Base-by-base conservation (phyloP, 2,888 invertebrate species). In the Argyresthia albistria region DNA sequence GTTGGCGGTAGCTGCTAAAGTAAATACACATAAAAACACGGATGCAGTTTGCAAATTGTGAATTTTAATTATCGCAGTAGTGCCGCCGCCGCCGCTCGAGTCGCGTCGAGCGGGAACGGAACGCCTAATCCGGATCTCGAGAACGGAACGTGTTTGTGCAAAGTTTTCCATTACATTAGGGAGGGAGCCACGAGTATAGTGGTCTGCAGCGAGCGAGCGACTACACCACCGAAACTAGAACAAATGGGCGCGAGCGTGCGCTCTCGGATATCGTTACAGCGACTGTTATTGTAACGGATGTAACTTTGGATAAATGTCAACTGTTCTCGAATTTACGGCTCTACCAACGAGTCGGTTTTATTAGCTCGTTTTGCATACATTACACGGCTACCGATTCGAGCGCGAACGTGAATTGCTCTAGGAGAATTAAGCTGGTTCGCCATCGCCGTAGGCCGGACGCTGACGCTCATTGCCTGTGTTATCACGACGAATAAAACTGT, bases 251-350 rank as follows among this genome's bases (percentile, higher is more conserved):
- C 70, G 66, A 60, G 65, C 62, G 69, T 70, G 42, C 52, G 50
- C 50, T 73, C 76, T 71, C 70, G 78, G 81, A 80, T 83, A 83
- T 80, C 77, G 80, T 73, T 74, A 75, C 78, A 73, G 76, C 75
- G 68, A 75, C 76, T 77, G 80, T 81, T 84, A 84, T 82, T 81
- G 81, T 81, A 78, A 80, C 77, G 80, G 77, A 84, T 82, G 83
- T 81, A 78, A 81, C 80, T 84, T 81, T 78, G 83, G 80, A 84
- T 86, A 84, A 84, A 82, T 74, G 84, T 86, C 84, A 78, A 80
- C 79, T 76, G 76, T 73, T 73, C 76, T 72, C 70, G 72, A 80
- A 84, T 84, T 82, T 82, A 84, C 67, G 76, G 76, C 76, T 69
- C 66, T 63, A 65, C 67, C 68, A 68, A 67, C 73, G 70, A 71